Evolutionary conservation across 2,797 vertebrate genomes (phyloP), one percentile per base, ranked within the genome.

Genomic region (Rousettus madagascariensis): DNA sequence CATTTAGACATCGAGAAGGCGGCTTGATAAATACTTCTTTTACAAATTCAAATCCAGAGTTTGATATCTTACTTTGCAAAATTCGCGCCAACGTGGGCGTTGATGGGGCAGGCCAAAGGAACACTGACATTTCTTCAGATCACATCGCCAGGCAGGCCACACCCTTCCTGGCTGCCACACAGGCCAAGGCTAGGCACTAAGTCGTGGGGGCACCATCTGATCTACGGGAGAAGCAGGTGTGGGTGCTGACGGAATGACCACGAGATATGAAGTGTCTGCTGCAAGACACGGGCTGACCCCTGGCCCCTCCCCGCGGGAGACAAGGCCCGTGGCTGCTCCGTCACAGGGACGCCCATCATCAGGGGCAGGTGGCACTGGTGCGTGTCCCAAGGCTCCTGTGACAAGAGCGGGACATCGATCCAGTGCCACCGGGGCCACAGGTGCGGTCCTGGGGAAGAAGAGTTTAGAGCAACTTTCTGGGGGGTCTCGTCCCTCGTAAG

Each of bases 401-500:
- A 72, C 8, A 38, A 79, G 46, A 79, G 68, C n/a, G 83, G 90
- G 95, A 82, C 51, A 53, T 0, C 4, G 69, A 65, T 53, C 46
- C 75, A 78, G 78, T 57, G 79, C 83, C 93, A 30, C 30, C 30
- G 7, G 51, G 89, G 80, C 74, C 93, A 92, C 74, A 95, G 90
- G 96, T 77, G 85, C 13, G 38, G 93, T 91, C 74, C 87, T 43
- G 68, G 28, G 88, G 63, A 26, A 26, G 84, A 55, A 68, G 57
- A n/a, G 85, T 92, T 95, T 93, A 93, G 57, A 89, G 38, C 43
- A 49, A 83, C 61, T 75, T 55, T 91, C 93, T 90, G 86, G 91
- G 79, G 77, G 90, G 91, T 22, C 1, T 86, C 16, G 0, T 28
- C 91, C 65, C 36, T 87, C 91, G n/a, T 4, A 19, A 55, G 63